Conservation (phyloP, 1,140 invertebrate genomes). For the Chionoecetes opilio region DNA sequence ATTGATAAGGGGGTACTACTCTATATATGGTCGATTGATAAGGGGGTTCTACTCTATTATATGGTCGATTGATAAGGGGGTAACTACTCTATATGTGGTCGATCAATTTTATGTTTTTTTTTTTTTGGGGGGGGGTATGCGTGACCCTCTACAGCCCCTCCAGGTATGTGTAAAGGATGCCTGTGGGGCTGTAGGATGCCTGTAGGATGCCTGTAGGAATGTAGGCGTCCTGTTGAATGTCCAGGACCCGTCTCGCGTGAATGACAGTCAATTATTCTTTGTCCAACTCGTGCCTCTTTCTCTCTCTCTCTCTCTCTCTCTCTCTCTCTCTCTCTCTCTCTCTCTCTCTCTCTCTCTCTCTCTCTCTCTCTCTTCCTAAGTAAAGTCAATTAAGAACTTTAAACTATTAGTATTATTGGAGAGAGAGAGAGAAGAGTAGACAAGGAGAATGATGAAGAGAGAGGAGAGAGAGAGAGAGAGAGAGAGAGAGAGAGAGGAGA, state of each 20-base stretch:
- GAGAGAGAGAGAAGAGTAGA: neutral
- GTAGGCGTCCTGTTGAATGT: neutral
- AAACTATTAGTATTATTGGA: neutral
- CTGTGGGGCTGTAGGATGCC: too few relatives aligned
- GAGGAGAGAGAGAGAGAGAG: conserved; percentile 7
- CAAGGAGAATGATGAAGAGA: neutral
- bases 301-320: neutral
- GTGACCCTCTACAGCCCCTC: too few relatives aligned
- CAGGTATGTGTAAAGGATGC: too few relatives aligned
- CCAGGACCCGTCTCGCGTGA: neutral
- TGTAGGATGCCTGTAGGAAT: neutral
- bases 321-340: neutral
- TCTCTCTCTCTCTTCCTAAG: neutral
- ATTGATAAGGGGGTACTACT: too few relatives aligned
- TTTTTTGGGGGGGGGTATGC: too few relatives aligned
- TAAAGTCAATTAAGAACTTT: neutral
- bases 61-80: too few relatives aligned
- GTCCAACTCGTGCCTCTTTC: neutral
- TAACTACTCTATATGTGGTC: too few relatives aligned
- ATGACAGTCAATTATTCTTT: neutral
- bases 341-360: neutral
- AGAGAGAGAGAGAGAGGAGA: neutral
- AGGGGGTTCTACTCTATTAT: too few relatives aligned
- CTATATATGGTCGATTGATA: too few relatives aligned
- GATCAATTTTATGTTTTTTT: too few relatives aligned